Percentiles rank a stretch among this genome's conserved stretches.
Conservation (phyloP, 2,888 invertebrate genomes). For the Drosophila atripex region DNA sequence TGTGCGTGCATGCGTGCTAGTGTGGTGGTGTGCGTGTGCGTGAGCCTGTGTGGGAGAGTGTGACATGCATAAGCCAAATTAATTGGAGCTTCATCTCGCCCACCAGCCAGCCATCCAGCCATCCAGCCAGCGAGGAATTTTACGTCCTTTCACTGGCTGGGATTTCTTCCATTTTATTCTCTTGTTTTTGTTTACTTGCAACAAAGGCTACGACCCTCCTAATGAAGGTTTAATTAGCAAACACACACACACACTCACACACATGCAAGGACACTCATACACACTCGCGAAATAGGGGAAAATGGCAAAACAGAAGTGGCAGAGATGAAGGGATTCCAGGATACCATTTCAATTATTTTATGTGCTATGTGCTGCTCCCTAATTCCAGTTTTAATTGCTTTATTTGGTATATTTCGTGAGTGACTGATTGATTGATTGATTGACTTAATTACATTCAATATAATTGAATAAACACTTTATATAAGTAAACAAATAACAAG, state of each 20-base stretch:
- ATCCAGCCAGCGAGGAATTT: conserved; percentile 22
- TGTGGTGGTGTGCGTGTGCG: conserved; percentile 20
- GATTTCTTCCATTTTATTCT: conserved; percentile 29
- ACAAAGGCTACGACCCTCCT: conserved; percentile 60
- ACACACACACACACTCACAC: conserved; percentile 39
- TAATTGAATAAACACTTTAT: conserved; percentile 27
- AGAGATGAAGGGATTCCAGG: conserved; percentile 24
- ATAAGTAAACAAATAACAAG: neutral
- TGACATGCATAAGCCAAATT: conserved; percentile 75
- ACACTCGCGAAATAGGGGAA: conserved; percentile 9
- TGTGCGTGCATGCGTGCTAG: conserved; percentile 12
- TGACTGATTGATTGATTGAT: conserved; percentile 73
- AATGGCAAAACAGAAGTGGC: conserved; percentile 15
- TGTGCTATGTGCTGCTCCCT: conserved; percentile 38
- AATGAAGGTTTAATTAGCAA: conserved; percentile 78
- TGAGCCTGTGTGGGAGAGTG: conserved; percentile 35
- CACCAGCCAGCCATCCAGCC: conserved; percentile 26
- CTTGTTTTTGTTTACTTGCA: conserved; percentile 61
- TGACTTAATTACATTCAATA: conserved; percentile 60
- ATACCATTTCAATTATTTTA: conserved; percentile 36
- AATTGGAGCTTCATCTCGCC: conserved; percentile 68
- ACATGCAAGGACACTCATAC: conserved; percentile 21
- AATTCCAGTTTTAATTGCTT: conserved; percentile 73
- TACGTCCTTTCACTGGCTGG: conserved; percentile 50
- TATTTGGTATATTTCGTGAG: conserved; percentile 60